Conservation (phyloP, 2,113 vertebrate genomes). For the Chlamydotis undulata region DNA sequence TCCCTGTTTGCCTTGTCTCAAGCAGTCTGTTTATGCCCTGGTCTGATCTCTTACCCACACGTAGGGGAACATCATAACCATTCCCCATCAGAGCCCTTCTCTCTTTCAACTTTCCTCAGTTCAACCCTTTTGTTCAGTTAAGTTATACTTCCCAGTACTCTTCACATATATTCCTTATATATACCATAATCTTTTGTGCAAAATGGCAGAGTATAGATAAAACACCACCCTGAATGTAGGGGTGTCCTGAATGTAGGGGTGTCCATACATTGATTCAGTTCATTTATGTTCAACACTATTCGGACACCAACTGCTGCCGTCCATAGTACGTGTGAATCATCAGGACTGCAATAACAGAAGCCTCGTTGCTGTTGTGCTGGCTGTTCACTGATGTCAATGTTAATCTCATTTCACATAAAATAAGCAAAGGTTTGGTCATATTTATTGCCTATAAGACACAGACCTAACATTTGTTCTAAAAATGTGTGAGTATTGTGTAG, state of each 20-base stretch:
- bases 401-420: neutral
- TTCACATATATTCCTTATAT: neutral
- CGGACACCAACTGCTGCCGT: neutral
- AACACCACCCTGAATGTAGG: accelerated
- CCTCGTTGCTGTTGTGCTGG: neutral
- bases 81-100: neutral
- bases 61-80: neutral
- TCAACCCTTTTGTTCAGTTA: neutral
- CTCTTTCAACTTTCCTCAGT: neutral
- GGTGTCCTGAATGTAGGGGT: accelerated
- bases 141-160: neutral
- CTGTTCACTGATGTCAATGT: neutral
- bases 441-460: neutral
- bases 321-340: neutral
- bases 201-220: neutral
- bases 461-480: neutral
- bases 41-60: neutral
- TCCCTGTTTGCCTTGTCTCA: neutral
- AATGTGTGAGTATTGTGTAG: neutral
- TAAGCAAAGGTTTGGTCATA: neutral
- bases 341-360: neutral
- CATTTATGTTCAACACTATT: neutral
- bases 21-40: neutral
- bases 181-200: neutral
- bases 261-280: neutral